phyloP scores from a whole-genome alignment of 2,113 vertebrate species.

The Butastur rufipennis region DNA sequence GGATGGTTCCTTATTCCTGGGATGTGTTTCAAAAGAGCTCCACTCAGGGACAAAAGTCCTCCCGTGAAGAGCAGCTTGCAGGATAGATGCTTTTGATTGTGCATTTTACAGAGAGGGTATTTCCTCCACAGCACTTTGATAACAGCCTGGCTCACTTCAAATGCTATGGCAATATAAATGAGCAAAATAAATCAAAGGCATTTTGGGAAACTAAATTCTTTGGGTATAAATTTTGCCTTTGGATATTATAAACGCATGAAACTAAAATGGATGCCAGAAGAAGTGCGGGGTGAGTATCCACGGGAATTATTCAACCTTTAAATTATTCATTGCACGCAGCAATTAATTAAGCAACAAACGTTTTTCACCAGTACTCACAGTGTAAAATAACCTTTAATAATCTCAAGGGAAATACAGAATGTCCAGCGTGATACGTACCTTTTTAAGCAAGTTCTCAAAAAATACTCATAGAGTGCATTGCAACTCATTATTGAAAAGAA shows the following conservation, averaged over 20 bases:
- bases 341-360: background rate
- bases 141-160: background rate
- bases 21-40: background rate
- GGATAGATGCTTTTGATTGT: conserved; percentile 15
- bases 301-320: background rate
- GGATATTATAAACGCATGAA: background rate
- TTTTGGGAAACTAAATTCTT: background rate
- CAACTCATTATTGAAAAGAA: background rate
- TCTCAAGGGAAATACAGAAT: background rate
- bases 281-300: background rate
- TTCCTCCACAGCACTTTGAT: background rate
- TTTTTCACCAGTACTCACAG: background rate
- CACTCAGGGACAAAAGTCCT: background rate
- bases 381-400: conserved; percentile 4
- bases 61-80: background rate
- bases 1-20: background rate
- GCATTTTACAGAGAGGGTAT: conserved; percentile 24
- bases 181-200: conserved; percentile 44
- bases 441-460: background rate
- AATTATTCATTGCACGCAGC: background rate
- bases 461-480: background rate
- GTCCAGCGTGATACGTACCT: background rate
- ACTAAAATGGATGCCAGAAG: background rate
- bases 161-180: background rate
- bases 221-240: conserved; percentile 14